Base-by-base conservation (phyloP, 2,888 invertebrate species). In the Prosapia bicincta region DNA sequence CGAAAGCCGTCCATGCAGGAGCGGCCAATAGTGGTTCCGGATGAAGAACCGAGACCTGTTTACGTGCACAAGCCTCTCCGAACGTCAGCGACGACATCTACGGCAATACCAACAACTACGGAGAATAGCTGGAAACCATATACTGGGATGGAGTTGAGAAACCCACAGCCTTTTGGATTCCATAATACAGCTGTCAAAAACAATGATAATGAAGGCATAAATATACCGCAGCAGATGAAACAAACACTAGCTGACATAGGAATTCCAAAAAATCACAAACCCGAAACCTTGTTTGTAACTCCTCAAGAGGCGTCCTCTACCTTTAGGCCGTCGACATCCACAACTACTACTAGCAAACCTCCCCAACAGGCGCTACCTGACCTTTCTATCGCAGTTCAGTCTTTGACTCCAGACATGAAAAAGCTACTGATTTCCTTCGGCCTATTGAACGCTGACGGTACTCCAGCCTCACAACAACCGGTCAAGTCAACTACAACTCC, bases 341-440 rank as follows among this genome's bases (percentile, higher is more conserved):
- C 38, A 5, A 71, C 74, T 24, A 54, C 71, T 30, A 69, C 78
- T 20, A 20, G n/a, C 20, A 54, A 69, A 20, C 66, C 66, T 26
- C 32, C 71, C 43, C 23, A 3, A 7, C 71, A 26, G 67, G 68
- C 26, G 71, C 7, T 70, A 15, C 78, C 80, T 10, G 79, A 80
- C 68, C 78, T 80, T 23, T 77, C 79, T 15, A 77, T 78, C 25
- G 80, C 82, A 0, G 80, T 79, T 20, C 81, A 81, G 70, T 78
- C 80, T 20, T 77, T 82, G 3, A 81, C 82, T 30, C 81, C 82
- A 2, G 80, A 84, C 79, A 71, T 84, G 85, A 82, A 85, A 81
- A 83, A 86, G 71, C 79, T 88, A 66, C 78, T 88, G 13, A 84
- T 85, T 82, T 85, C 83, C 72, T 86, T 87, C 79, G 88, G 88